phyloP scores from a whole-genome alignment of 2,113 vertebrate genomes.

The Brachypodius melanocephalos region DNA sequence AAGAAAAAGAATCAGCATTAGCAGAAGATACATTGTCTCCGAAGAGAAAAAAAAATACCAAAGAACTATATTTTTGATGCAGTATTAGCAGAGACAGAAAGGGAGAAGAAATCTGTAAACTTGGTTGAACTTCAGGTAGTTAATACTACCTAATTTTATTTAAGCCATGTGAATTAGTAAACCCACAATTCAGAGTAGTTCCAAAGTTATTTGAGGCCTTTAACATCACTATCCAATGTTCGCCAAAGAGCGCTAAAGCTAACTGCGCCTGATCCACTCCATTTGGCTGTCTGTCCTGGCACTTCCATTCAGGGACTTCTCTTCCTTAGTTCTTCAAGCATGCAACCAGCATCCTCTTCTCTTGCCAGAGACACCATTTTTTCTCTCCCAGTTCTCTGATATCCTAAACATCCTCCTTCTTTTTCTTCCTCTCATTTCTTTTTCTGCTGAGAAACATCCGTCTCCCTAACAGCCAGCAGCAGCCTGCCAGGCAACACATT shows the following conservation, averaged over 20 bases:
- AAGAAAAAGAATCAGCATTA: background rate
- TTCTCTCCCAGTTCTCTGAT: background rate
- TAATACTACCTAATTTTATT: background rate
- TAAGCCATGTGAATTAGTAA: background rate
- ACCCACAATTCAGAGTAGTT: background rate
- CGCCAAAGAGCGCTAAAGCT: background rate
- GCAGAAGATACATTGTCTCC: background rate
- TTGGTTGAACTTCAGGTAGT: background rate
- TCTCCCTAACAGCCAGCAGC: background rate
- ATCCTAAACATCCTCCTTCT: constrained; percentile 22
- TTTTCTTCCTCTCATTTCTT: background rate
- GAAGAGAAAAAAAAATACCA: background rate
- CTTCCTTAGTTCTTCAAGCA: background rate
- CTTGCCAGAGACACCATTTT: background rate
- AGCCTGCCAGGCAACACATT: background rate
- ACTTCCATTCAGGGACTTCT: background rate
- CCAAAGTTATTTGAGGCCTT: constrained; percentile 7
- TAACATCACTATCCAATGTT: background rate
- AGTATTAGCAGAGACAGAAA: background rate
- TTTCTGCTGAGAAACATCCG: background rate
- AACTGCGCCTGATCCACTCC: background rate
- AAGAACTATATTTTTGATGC: background rate
- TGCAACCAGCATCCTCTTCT: background rate
- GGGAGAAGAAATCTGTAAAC: background rate
- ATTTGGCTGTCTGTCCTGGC: background rate